Evolutionary conservation across 2,797 vertebrate species (phyloP).

Genomic region (Phoebastria nigripes): DNA sequence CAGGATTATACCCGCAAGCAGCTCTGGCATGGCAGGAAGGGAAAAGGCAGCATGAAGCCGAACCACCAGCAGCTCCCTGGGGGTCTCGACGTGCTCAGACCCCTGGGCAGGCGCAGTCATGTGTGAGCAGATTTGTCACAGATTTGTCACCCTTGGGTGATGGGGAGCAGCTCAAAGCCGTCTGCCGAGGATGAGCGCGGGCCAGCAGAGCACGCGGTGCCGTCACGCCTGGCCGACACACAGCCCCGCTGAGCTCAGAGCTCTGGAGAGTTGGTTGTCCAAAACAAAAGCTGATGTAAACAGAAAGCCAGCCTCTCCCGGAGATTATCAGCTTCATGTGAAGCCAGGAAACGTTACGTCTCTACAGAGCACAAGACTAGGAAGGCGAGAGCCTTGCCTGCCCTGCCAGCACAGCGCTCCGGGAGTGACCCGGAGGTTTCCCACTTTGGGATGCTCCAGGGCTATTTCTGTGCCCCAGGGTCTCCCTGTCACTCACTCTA

Average conservation of each 20-base stretch:
- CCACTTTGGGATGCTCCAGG: neutral
- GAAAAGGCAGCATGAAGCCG: neutral
- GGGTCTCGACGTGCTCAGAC: fast-evolving
- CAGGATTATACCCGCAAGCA: neutral
- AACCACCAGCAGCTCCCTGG: neutral
- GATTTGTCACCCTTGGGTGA: neutral
- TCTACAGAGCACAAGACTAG: neutral
- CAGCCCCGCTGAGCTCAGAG: neutral
- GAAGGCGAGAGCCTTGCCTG: neutral
- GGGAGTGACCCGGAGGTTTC: fast-evolving
- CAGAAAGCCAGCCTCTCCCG: neutral
- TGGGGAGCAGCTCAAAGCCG: neutral
- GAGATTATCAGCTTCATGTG: neutral
- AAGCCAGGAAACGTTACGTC: neutral
- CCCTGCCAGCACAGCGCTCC: neutral
- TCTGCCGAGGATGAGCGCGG: fast-evolving
- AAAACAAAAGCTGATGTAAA: conserved; percentile 14
- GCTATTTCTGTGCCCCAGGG: neutral
- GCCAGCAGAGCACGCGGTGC: neutral
- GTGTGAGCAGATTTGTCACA: neutral
- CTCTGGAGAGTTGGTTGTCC: neutral
- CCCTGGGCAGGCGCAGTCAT: fast-evolving
- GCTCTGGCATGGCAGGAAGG: neutral
- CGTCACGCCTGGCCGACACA: neutral
- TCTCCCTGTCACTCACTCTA: neutral